Conservation (phyloP, 2,888 invertebrate species). For the Ditula angustiorana region DNA sequence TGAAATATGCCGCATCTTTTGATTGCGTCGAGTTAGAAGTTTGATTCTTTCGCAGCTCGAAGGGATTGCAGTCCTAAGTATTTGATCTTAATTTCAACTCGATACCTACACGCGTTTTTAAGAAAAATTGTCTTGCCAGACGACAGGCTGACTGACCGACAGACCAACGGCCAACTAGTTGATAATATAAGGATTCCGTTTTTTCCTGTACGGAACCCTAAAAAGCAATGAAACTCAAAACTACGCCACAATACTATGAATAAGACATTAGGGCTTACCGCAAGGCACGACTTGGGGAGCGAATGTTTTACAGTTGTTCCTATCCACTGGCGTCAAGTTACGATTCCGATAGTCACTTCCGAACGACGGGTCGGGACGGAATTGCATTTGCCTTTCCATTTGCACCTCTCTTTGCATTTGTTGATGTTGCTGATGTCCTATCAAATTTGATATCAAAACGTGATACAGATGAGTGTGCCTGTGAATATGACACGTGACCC, state of each 20-base stretch:
- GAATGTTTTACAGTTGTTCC: constrained; percentile 45
- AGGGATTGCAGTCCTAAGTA: too few species aligned
- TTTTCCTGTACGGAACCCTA: neutral
- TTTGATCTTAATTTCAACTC: too few species aligned
- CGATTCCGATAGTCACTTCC: constrained; percentile 66
- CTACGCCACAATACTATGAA: neutral
- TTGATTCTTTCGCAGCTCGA: too few species aligned
- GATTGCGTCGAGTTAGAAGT: too few species aligned
- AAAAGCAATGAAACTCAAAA: neutral
- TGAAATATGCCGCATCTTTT: too few species aligned
- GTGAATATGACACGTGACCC: too few species aligned
- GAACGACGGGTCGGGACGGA: constrained; percentile 50
- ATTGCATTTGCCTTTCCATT: constrained; percentile 38
- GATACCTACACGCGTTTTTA: too few species aligned
- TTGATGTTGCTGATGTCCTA: constrained; percentile 56
- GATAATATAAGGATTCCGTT: too few species aligned
- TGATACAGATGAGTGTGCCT: neutral
- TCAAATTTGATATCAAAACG: constrained; percentile 10
- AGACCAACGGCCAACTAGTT: too few species aligned
- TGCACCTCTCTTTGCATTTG: constrained; percentile 52
- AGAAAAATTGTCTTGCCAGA: too few species aligned
- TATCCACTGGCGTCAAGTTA: constrained; percentile 58
- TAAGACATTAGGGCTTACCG: constrained; percentile 17
- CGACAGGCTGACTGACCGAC: too few species aligned
- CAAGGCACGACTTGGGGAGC: neutral